Evolutionary conservation across 2,888 invertebrate species (phyloP), one percentile per base, ranked within the genome.

Genomic region (Lasioglossum morio): DNA sequence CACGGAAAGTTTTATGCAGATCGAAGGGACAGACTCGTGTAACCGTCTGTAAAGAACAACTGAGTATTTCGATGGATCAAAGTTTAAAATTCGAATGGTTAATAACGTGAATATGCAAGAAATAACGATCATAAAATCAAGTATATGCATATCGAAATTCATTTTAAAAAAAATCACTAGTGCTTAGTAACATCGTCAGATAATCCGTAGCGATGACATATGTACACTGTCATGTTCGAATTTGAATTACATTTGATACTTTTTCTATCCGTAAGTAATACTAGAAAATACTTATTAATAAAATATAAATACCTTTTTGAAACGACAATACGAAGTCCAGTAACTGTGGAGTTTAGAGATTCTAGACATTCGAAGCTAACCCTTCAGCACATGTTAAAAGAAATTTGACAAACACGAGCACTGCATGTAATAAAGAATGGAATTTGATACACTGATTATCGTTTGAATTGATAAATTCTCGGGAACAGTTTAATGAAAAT

Each of bases 301-400:
- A 48, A 53, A 23, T 30, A 72, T 77, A 85, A 85, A 77, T 86
- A 86, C 86, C 86, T 86, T 79, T 86, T 37, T 27, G 43, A 69
- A 78, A 37, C 77, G 60, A 46, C 10, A 69, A 73, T 86, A 63
- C 30, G 46, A 66, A 63, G 46, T 86, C 72, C 76, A 72, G 43
- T 72, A 70, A 72, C 48, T 76, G 69, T 79, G 76, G 72, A 81
- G 82, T 43, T 53, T 86, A 72, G 73, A 73, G 27, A 40, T 57
- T 43, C 37, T 60, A 76, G 78, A 81, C 78, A 72, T 86, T 86
- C 27, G 63, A n/a, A 82, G 53, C 78, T 86, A 86, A 86, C 86
- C 86, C 80, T 66, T 79, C 73, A 60, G 73, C 76, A 73, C 75
- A 48, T 86, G 57, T 73, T 40, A 69, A n/a, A n/a, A 63, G 34